phyloP scores from a whole-genome alignment of 2,797 vertebrate species.

The Aplochiton taeniatus region DNA sequence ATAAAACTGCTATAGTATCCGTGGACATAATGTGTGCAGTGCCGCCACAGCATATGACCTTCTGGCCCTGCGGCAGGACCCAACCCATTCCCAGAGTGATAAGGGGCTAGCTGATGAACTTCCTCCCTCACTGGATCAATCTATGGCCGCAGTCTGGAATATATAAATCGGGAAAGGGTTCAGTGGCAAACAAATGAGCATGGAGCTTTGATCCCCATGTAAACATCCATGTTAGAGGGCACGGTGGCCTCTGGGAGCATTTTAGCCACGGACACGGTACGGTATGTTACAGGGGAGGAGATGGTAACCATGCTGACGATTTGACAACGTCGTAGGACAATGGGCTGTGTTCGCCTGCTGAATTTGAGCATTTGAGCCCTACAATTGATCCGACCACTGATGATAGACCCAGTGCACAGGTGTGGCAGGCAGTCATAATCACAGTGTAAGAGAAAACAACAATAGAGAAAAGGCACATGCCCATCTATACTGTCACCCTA shows the following conservation, averaged over 20 bases:
- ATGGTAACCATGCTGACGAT: too few relatives aligned
- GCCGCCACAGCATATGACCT: conserved; percentile 23
- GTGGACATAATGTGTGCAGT: neutral
- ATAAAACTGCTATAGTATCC: too few relatives aligned
- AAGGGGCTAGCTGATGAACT: conserved; percentile 51
- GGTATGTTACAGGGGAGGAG: too few relatives aligned
- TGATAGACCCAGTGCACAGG: too few relatives aligned
- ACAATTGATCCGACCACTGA: conserved; percentile 36
- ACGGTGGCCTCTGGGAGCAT: conserved; percentile 15
- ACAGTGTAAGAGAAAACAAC: conserved; percentile 49
- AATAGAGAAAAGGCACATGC: conserved; percentile 33
- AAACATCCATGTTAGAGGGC: conserved; percentile 39
- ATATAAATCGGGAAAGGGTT: conserved; percentile 46
- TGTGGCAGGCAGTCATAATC: too few relatives aligned
- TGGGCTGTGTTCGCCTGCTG: too few relatives aligned
- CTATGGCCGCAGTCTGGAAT: conserved; percentile 41
- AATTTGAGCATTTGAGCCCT: too few relatives aligned
- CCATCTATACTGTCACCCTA: conserved; percentile 46
- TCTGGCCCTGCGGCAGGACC: conserved; percentile 32
- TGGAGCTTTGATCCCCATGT: conserved; percentile 39
- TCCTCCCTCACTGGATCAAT: conserved; percentile 52
- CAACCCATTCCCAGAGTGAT: conserved; percentile 43
- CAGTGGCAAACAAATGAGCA: conserved; percentile 37
- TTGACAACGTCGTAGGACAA: too few relatives aligned
- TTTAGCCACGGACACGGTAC: too few relatives aligned